Base-by-base conservation (phyloP, 2,797 vertebrate species). In the Gambusia yucatana region DNA sequence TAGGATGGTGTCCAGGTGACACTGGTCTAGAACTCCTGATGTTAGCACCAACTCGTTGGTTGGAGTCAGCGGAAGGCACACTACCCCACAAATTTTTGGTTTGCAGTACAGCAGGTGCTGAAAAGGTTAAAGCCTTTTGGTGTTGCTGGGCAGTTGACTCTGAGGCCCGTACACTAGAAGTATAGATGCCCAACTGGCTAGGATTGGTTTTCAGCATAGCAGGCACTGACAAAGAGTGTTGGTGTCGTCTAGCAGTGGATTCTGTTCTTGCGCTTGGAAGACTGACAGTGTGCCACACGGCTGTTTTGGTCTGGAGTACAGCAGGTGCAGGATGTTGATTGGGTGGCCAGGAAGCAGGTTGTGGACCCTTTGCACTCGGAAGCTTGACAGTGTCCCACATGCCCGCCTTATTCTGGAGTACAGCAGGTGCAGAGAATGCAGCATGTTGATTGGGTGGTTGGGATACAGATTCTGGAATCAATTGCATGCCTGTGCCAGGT, bases 1-100 rank as follows among this genome's bases (percentile, higher is more conserved):
- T 25, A 4, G 41, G 22, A 50, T 46, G 30, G 39, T 7, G 30
- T 0, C 36, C 13, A 69, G 47, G 11, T 2, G 20, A 28, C 13
- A 16, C 25, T 22, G 20, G 41, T n/a, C 43, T 77, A 20, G 46
- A 50, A 22, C 43, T 6, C 9, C 41, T 28, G 17, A 11, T 10
- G 2, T 14, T 20, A 7, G 25, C 3, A 1, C 4, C 7, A 0
- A 25, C 3, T 25, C 0, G 39, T 10, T 46, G 5, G 10, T 17
- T 69, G 0, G 11, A 47, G 1, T 59, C 28, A 3, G 22, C 14
- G 4, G n/a, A 33, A 17, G 47, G 10, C n/a, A 48, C 0, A 20
- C 30, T 11, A 47, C 1, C 3, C 59, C 74, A 76, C 59, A 39
- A 33, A 25, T 25, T 30, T 16, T 48, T 76, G 30, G 20, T 36